Conservation (phyloP, 2,797 vertebrate genomes). For the Pelochelys cantorii region DNA sequence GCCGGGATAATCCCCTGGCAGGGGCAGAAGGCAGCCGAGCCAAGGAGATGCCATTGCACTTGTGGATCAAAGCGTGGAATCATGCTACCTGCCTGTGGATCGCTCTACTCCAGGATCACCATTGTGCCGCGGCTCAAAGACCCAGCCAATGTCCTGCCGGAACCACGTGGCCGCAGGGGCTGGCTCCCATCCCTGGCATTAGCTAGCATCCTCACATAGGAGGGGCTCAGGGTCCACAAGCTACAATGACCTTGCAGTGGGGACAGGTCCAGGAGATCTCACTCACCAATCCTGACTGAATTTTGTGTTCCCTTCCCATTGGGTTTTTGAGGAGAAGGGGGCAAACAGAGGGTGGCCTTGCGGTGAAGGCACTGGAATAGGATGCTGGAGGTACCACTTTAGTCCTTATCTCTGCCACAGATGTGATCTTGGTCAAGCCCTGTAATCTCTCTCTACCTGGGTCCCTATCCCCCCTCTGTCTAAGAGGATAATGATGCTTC, state of each 20-base stretch:
- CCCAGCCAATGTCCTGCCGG: neutral
- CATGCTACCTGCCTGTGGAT: neutral
- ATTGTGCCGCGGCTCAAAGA: rapidly evolving
- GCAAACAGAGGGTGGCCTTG: neutral
- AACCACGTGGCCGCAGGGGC: rapidly evolving
- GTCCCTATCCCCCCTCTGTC: neutral
- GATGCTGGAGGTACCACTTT: neutral
- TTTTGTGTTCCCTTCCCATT: neutral
- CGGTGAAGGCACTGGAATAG: neutral
- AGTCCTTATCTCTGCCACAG: conserved; percentile 1
- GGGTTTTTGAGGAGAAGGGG: neutral
- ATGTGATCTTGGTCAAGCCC: neutral
- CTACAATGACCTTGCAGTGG: neutral
- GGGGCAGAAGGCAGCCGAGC: neutral
- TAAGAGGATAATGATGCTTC: neutral
- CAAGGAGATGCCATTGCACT: neutral
- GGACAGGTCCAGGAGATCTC: neutral
- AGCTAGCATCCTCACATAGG: neutral
- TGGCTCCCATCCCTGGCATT: rapidly evolving
- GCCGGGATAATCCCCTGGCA: neutral
- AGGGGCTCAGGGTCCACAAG: neutral
- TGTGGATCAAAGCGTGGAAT: neutral
- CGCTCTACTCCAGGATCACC: neutral
- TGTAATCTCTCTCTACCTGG: neutral
- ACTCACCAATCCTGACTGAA: rapidly evolving